Percentiles rank a stretch among this genome's conserved stretches.
These are phyloP conservation scores for Troides aeacus DNA, from an alignment of 2,888 invertebrate species.

Conservation along the genomic window DNA sequence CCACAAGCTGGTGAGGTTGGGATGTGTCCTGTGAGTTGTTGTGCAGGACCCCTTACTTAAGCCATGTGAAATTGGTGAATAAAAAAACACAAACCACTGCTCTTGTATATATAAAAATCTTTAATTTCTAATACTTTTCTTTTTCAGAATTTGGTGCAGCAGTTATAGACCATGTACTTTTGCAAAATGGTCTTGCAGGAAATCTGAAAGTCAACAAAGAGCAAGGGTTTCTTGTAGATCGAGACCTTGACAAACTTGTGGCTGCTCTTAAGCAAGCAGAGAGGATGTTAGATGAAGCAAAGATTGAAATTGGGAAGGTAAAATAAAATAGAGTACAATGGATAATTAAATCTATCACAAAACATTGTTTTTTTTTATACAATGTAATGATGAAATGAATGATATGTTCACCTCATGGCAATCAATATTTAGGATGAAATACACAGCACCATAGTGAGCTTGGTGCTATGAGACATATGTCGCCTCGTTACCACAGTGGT, in stretches of 20 bases:
- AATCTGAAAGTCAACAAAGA: slow-evolving; percentile 64
- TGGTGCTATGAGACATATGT: no score
- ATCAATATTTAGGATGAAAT: no score
- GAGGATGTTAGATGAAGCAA: slow-evolving; percentile 80
- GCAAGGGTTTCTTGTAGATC: slow-evolving; percentile 82
- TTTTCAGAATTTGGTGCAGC: slow-evolving; percentile 91
- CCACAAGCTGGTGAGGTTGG: no score
- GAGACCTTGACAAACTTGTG: slow-evolving; percentile 82
- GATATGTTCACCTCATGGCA: no score
- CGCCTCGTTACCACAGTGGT: no score
- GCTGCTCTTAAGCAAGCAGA: slow-evolving; percentile 85
- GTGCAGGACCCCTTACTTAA: no score
- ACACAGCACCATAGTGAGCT: no score
- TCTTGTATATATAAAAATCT: not conserved
- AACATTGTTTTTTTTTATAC: no score
- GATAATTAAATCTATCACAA: not conserved
- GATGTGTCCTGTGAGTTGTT: no score
- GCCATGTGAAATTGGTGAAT: no score
- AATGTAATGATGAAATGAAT: no score
- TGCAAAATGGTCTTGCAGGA: slow-evolving; percentile 84
- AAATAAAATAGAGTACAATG: not conserved
- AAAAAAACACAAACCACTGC: no score
- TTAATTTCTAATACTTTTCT: not conserved
- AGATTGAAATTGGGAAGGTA: slow-evolving; percentile 79
- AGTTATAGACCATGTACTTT: slow-evolving; percentile 93